Conservation (phyloP, 2,888 invertebrate species). For the Acrobasis repandana region DNA sequence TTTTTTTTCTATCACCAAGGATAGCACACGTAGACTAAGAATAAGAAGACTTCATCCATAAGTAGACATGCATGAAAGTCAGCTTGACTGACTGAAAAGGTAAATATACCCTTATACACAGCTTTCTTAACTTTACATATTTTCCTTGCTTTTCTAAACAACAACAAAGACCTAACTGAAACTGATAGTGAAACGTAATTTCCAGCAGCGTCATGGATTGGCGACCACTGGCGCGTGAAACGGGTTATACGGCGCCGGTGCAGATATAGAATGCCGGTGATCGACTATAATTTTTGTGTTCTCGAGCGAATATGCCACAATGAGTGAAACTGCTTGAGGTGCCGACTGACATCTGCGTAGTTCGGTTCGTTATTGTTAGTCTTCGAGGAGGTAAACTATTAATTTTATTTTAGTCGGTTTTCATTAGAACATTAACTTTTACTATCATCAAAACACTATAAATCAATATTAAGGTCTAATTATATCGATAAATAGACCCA, state of each 20-base stretch:
- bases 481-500: too few species aligned
- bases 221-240: slow-evolving; percentile 77
- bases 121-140: too few species aligned
- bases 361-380: slow-evolving; percentile 11
- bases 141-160: too few species aligned
- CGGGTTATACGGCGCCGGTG: slow-evolving; percentile 75
- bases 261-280: slow-evolving; percentile 80
- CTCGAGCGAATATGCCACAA: slow-evolving; percentile 59
- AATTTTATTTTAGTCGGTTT: too few species aligned
- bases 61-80: too few species aligned
- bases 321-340: slow-evolving; percentile 56
- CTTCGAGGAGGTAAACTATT: background rate
- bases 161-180: too few species aligned
- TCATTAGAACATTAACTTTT: background rate
- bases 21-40: too few species aligned
- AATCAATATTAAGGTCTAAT: background rate
- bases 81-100: too few species aligned
- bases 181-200: background rate
- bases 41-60: too few species aligned
- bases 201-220: slow-evolving; percentile 53
- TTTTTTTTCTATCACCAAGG: too few species aligned
- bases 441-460: background rate
- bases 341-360: slow-evolving; percentile 29
- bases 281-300: slow-evolving; percentile 82
- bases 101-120: too few species aligned